Evolutionary conservation across 2,888 invertebrate species (phyloP).

Genomic region (Proisotoma minuta): DNA sequence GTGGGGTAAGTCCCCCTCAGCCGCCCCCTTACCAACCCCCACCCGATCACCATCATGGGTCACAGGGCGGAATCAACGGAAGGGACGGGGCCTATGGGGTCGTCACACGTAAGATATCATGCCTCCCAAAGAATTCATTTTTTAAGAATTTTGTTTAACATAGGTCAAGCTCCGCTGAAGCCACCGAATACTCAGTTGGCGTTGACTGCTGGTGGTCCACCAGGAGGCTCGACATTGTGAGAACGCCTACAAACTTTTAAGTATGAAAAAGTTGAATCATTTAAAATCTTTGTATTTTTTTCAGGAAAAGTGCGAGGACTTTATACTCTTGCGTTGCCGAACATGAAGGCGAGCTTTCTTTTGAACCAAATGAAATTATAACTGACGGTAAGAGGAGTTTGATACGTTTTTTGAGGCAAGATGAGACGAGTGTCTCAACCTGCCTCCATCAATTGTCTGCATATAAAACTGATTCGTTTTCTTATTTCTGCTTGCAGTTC

Average conservation of each 20-base stretch:
- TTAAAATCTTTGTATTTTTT: constrained; percentile 19
- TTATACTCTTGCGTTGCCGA: constrained; percentile 94
- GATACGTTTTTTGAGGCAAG: no score
- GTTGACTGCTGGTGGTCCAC: constrained; percentile 1
- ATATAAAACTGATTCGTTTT: no score
- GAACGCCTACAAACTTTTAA: not conserved
- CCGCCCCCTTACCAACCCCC: constrained; percentile 48
- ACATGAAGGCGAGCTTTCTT: constrained; percentile 93
- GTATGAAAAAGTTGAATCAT: not conserved
- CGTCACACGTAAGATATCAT: constrained; percentile 28
- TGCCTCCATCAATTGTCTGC: no score
- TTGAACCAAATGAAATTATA: constrained; percentile 97
- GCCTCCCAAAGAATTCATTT: no score
- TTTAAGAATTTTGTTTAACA: not conserved
- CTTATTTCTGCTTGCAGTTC: constrained; percentile 59
- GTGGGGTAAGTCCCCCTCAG: constrained; percentile 37
- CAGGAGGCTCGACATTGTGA: constrained; percentile 11
- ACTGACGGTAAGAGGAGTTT: constrained; percentile 71
- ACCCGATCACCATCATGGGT: constrained; percentile 44
- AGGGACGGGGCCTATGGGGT: constrained; percentile 34
- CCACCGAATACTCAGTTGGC: not conserved
- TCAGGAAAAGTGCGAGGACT: constrained; percentile 75
- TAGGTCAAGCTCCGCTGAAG: not conserved
- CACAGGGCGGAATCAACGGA: constrained; percentile 44
- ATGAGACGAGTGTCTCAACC: no score